Evolutionary conservation across 2,888 invertebrate species (phyloP).

Genomic region (Aleiodes leptofemur): DNA sequence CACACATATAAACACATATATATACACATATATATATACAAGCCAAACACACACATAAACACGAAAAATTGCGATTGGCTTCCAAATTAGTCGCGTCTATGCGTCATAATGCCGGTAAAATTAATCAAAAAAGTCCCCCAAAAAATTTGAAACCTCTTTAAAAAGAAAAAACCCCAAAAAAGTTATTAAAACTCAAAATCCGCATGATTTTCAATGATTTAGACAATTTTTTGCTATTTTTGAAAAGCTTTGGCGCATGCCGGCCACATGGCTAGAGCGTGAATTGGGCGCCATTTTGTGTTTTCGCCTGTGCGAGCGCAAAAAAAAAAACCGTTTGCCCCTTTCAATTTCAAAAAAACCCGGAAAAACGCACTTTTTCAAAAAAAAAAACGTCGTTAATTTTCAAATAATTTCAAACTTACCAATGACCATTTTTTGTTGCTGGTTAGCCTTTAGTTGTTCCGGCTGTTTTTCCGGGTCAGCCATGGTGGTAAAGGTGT

Average conservation of each 20-base stretch:
- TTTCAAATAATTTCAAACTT: constrained; percentile 26
- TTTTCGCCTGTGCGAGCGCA: constrained; percentile 38
- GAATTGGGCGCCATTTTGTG: constrained; percentile 68
- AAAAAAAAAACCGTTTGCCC: constrained; percentile 4
- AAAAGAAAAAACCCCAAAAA: not conserved
- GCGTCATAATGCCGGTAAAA: constrained; percentile 11
- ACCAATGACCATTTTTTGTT: constrained; percentile 92
- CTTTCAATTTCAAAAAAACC: not conserved
- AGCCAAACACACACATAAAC: no score
- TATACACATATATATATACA: no score
- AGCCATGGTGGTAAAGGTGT: constrained; percentile 90
- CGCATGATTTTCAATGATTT: not conserved
- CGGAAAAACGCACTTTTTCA: no score
- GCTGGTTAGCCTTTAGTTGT: constrained; percentile 83
- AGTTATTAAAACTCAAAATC: not conserved
- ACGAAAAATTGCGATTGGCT: not conserved
- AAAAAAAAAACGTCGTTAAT: not conserved
- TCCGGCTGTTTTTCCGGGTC: constrained; percentile 93
- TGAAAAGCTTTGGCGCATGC: constrained; percentile 57
- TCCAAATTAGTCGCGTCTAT: constrained; percentile 18
- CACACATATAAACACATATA: no score
- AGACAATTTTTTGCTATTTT: not conserved
- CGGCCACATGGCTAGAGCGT: constrained; percentile 68
- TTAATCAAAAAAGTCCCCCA: not conserved
- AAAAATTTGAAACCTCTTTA: no score